Base-by-base conservation (phyloP, 1,140 invertebrate species). In the Drosophila ogumai region DNA sequence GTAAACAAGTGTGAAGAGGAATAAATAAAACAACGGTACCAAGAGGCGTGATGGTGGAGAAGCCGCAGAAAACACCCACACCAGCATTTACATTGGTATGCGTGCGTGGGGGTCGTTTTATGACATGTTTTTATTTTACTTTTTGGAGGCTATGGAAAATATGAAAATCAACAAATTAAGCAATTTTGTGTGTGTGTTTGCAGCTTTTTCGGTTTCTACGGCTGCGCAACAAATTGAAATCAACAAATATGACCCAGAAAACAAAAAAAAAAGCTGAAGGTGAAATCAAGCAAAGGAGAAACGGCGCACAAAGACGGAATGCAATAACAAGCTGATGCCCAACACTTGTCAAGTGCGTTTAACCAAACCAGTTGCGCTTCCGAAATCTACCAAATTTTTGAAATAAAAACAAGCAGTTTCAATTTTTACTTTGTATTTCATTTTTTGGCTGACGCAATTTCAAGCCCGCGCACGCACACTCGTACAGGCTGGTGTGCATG, bases 181-280 rank as follows among this genome's bases (percentile, higher is more conserved):
- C 67, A 88, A 79, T 76, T 76, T 59, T 67, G 55, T 64, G 28
- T 57, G 60, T 77, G 44, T 78, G 61, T 68, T 68, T 68, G 43
- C 56, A 60, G 47, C 22, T 17, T 71, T 73, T 65, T 63, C 31
- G 25, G 22, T 73, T 77, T 78, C 56, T 73, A 43, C 65, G 58
- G 46, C 66, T 77, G 74, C 54, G 72, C 73, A 88, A 80, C 80
- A 81, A 88, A 88, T 88, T 88, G 68, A 88, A 90, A 90, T 88
- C 85, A 90, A 88, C 84, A 88, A 88, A 88, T 90, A 84, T 88
- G 84, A 88, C 84, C 84, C 85, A 88, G 85, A 88, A 87, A 86
- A 67, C 69, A 79, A 61, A 73, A 57, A 57, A 58, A 59, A 19
- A 25, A 15, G 52, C 76, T 90, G 84, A 88, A 88, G 84, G 84